These are phyloP conservation scores for Ctenopoma multispine DNA, from an alignment of 2,797 vertebrate species.

Conservation along the genomic window DNA sequence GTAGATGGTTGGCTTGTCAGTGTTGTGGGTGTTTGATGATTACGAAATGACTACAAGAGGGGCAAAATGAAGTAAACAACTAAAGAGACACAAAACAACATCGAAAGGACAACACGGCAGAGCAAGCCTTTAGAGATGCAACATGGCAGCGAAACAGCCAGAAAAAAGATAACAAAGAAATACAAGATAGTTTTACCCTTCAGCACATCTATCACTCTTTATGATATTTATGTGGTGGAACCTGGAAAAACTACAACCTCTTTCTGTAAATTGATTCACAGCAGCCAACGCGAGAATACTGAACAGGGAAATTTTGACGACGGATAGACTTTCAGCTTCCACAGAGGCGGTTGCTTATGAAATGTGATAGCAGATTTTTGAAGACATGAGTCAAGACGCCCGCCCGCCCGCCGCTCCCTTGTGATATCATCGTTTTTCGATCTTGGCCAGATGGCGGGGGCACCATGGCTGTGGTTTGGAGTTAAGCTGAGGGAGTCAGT, in stretches of 20 bases:
- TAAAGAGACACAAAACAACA: background rate
- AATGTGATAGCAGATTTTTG: conserved; percentile 44
- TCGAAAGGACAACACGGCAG: background rate
- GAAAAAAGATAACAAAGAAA: conserved; percentile 1
- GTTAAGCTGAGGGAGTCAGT: conserved; percentile 48
- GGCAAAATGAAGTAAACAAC: background rate
- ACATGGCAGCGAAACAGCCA: conserved; percentile 18
- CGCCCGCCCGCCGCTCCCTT: conserved; percentile 31
- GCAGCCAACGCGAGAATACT: background rate
- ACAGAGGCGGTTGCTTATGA: conserved; percentile 48
- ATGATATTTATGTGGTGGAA: background rate
- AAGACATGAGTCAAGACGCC: conserved; percentile 52
- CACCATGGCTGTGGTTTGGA: conserved; percentile 15
- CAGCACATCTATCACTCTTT: conserved; percentile 4
- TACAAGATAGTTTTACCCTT: conserved; percentile 10
- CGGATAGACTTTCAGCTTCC: conserved; percentile 28
- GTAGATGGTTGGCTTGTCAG: background rate
- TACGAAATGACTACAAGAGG: too few species aligned
- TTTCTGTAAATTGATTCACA: conserved; percentile 5
- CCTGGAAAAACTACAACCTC: background rate
- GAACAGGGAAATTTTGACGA: conserved; percentile 15
- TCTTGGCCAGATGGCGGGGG: conserved; percentile 67
- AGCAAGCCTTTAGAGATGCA: too few species aligned
- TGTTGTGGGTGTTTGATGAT: background rate
- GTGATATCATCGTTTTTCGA: conserved; percentile 66